Evolutionary conservation across 2,113 vertebrate genomes (phyloP).

Genomic region (Cochlearius cochlearius): DNA sequence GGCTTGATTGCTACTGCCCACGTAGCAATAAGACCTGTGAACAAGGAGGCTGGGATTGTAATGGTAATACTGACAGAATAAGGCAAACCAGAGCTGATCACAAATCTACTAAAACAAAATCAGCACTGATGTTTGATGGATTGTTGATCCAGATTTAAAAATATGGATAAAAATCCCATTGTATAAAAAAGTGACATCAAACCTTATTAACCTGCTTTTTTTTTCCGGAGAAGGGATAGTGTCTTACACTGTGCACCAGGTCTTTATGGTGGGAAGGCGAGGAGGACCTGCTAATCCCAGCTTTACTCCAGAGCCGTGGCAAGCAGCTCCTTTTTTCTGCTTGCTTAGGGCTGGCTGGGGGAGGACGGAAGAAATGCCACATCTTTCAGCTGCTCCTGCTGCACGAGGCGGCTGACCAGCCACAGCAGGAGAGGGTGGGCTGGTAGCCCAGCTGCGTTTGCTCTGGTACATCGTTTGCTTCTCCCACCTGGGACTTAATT

Average conservation of each 20-base stretch:
- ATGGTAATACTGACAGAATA: background rate
- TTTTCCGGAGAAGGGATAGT: background rate
- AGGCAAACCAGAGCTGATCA: background rate
- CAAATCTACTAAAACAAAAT: background rate
- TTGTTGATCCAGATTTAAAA: background rate
- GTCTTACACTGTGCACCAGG: background rate
- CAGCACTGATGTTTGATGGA: background rate
- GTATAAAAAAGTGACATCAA: background rate
- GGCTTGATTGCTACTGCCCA: background rate
- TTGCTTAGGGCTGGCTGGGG: background rate
- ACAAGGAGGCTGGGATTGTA: background rate
- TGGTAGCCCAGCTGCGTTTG: background rate
- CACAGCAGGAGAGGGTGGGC: background rate
- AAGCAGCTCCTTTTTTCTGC: background rate
- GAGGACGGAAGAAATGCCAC: background rate
- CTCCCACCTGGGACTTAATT: background rate
- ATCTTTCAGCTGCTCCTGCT: background rate
- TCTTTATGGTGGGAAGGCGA: background rate
- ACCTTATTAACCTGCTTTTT: background rate
- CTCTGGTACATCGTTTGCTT: background rate
- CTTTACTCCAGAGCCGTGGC: background rate
- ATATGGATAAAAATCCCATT: background rate
- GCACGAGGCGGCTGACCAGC: background rate
- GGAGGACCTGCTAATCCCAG: background rate
- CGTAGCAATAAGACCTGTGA: rapidly evolving